Percentiles rank a stretch among this genome's conserved stretches.
These are phyloP conservation scores for Varanus komodoensis DNA, from an alignment of 2,113 vertebrate species.

Conservation along the genomic window DNA sequence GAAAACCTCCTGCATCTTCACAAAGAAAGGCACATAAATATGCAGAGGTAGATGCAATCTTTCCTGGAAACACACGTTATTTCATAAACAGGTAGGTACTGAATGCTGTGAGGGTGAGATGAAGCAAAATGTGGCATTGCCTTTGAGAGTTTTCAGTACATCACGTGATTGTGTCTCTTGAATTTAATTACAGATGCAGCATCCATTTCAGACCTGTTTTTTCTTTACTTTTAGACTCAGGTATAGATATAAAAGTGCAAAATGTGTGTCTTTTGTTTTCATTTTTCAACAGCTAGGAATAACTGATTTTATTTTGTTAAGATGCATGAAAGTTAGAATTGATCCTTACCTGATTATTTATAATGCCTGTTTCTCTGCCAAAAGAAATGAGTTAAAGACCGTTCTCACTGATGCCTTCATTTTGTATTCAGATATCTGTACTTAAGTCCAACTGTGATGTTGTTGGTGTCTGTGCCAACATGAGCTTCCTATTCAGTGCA, in stretches of 20 bases:
- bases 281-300: too few species aligned
- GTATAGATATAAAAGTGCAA: not conserved
- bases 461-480: not conserved
- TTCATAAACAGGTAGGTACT: conserved; percentile 79
- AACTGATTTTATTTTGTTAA: not conserved
- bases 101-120: conserved; percentile 33
- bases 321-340: not conserved
- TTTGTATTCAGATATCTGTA: not conserved
- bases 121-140: conserved; percentile 19
- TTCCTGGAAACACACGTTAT: conserved; percentile 68
- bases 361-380: not conserved
- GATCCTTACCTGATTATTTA: not conserved
- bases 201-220: conserved; percentile 14
- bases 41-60: conserved; percentile 79
- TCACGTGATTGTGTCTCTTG: not conserved
- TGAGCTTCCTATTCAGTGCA: not conserved
- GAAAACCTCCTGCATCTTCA: conserved; percentile 76
- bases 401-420: not conserved
- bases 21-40: conserved; percentile 78
- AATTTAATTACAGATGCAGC: conserved; percentile 37
- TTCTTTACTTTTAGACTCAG: not conserved
- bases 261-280: not conserved
- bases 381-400: not conserved
- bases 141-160: conserved; percentile 29
- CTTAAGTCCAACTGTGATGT: not conserved